Percentiles rank a stretch among this genome's conserved stretches.
These are phyloP conservation scores for Steinernema carpocapsae DNA, from an alignment of 2,888 invertebrate species.

Conservation along the genomic window DNA sequence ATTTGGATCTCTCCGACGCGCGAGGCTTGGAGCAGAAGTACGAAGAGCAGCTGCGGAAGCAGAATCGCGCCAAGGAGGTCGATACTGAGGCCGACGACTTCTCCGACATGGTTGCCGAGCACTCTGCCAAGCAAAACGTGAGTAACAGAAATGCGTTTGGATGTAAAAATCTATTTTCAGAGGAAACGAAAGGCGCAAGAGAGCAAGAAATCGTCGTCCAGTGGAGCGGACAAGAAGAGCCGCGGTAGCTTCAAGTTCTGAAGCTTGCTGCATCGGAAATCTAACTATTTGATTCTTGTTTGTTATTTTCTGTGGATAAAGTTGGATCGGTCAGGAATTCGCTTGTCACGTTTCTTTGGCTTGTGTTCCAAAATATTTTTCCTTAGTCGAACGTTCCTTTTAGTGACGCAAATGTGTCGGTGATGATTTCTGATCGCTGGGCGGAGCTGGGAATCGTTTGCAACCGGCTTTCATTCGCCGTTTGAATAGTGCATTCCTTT, in stretches of 20 bases:
- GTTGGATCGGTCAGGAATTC: too few relatives aligned
- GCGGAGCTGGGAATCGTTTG: too few relatives aligned
- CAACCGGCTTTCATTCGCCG: too few relatives aligned
- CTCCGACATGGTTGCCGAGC: slow-evolving; percentile 97
- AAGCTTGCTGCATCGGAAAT: slow-evolving; percentile 1
- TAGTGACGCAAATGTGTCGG: too few relatives aligned
- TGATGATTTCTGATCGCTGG: too few relatives aligned
- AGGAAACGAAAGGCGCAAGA: slow-evolving; percentile 67
- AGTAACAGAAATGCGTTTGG: slow-evolving; percentile 30
- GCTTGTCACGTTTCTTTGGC: too few relatives aligned
- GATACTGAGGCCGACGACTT: slow-evolving; percentile 82
- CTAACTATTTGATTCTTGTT: slow-evolving; percentile 33
- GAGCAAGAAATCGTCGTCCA: slow-evolving; percentile 59
- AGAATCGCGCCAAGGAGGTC: slow-evolving; percentile 73
- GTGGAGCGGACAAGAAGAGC: slow-evolving; percentile 57
- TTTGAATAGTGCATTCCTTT: too few relatives aligned
- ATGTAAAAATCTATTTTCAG: slow-evolving; percentile 51
- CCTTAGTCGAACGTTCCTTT: too few relatives aligned
- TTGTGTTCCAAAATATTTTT: too few relatives aligned
- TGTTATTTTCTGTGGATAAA: background rate
- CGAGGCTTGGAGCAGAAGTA: slow-evolving; percentile 93
- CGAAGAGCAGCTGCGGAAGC: slow-evolving; percentile 92
- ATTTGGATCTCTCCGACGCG: slow-evolving; percentile 59
- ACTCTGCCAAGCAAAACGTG: slow-evolving; percentile 93
- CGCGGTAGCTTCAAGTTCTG: slow-evolving; percentile 69